phyloP scores from a whole-genome alignment of 2,888 invertebrate species.

The Chloroclystis v-ata region DNA sequence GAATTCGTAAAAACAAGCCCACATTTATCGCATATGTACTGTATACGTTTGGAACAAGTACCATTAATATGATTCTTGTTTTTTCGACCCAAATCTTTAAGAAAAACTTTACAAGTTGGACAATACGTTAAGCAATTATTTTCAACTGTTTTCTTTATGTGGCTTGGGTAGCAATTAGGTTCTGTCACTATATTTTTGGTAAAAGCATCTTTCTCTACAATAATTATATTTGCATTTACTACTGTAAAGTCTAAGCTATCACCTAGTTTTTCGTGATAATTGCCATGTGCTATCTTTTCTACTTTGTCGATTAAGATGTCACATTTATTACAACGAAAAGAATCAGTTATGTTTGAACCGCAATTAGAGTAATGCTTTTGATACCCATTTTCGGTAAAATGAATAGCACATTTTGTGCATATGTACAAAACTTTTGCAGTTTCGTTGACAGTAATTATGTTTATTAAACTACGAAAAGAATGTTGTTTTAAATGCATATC shows the following conservation, averaged over 20 bases:
- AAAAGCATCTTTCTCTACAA: constrained; percentile 11
- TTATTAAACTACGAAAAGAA: constrained; percentile 36
- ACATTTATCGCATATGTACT: constrained; percentile 40
- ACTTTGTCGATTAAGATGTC: constrained; percentile 47
- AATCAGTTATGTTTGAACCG: constrained; percentile 32
- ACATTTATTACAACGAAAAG: constrained; percentile 49
- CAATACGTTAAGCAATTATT: constrained; percentile 41
- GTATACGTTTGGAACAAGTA: constrained; percentile 36
- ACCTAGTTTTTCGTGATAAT: constrained; percentile 30
- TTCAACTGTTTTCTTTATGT: constrained; percentile 10
- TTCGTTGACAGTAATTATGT: constrained; percentile 38
- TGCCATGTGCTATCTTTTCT: constrained; percentile 35
- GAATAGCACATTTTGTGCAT: constrained; percentile 51
- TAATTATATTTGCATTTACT: constrained; percentile 31
- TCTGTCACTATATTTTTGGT: background rate
- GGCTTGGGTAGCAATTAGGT: constrained; percentile 5
- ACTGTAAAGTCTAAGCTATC: constrained; percentile 35
- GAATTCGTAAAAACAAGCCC: constrained; percentile 47
- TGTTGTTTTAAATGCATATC: constrained; percentile 52
- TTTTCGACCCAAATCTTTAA: constrained; percentile 30
- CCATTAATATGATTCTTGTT: constrained; percentile 37
- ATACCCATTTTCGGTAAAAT: constrained; percentile 48
- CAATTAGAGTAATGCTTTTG: constrained; percentile 43
- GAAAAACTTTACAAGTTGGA: constrained; percentile 47
- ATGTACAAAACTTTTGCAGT: constrained; percentile 42